Evolutionary conservation across 2,888 invertebrate genomes (phyloP).

Genomic region (Carpatolechia fugitivella): DNA sequence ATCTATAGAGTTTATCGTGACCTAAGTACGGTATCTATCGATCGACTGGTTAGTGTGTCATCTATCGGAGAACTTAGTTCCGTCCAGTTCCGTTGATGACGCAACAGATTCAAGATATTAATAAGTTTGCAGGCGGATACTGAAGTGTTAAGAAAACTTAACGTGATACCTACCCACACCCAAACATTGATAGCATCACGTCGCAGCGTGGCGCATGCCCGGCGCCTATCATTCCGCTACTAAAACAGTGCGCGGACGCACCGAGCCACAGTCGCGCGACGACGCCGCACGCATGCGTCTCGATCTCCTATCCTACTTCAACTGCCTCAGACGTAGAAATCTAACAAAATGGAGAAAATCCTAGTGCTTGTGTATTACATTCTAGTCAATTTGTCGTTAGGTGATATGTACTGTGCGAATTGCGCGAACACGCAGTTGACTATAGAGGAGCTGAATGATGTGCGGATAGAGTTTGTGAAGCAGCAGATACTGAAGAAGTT

Average conservation of each 20-base stretch:
- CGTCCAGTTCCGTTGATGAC: not conserved
- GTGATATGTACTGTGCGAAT: constrained; percentile 58
- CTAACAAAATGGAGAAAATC: constrained; percentile 39
- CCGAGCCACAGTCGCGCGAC: constrained; percentile 41
- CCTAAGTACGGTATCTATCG: no score
- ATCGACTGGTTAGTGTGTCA: no score
- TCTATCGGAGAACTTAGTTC: no score
- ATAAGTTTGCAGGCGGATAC: not conserved
- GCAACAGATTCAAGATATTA: not conserved
- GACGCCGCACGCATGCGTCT: constrained; percentile 59
- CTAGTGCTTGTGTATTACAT: constrained; percentile 48
- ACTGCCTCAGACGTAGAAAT: constrained; percentile 56
- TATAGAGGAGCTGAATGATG: constrained; percentile 80
- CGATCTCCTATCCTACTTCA: constrained; percentile 56
- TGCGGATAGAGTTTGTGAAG: constrained; percentile 89
- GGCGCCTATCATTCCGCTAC: not conserved
- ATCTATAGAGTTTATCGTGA: no score
- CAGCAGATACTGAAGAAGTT: constrained; percentile 91
- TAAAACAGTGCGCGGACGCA: not conserved
- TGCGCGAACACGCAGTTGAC: constrained; percentile 68
- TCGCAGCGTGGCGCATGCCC: not conserved
- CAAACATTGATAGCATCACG: not conserved
- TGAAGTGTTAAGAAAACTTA: not conserved
- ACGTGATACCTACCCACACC: not conserved
- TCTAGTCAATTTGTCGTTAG: constrained; percentile 55